Evolutionary conservation across 2,888 invertebrate genomes (phyloP), one percentile per base, ranked within the genome.

Genomic region (Ichneumoninae sp.): DNA sequence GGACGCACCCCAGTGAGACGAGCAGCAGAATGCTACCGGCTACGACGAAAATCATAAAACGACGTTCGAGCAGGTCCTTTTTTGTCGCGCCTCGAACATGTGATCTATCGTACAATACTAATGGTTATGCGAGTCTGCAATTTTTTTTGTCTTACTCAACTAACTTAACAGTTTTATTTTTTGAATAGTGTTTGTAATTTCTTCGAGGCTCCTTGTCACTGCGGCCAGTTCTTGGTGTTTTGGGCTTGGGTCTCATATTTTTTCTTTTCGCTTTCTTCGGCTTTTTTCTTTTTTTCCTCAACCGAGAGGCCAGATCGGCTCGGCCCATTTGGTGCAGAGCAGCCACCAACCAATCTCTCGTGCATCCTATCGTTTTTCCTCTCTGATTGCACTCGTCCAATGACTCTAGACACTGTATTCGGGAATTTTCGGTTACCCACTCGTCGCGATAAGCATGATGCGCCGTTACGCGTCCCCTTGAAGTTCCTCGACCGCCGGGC

Each of bases 311-410:
- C 33, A 85, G 54, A 83, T 86, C 85, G 33, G 74, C 70, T 52
- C 85, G 83, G 44, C 86, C 85, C 52, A 87, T 68, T 83, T 80
- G 79, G 6, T 68, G 83, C 26, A 83, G 68, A 7, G 66, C 47
- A 10, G 26, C 44, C 40, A 81, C 79, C 10, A 83, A 60, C 83
- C 82, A 73, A 16, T 82, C 81, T 78, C 60, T 82, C 30, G 87
- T 82, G 52, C 76, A 83, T 50, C 81, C 84, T 10, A 54, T 65
- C 8, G 63, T 77, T 30, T 22, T 69, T 13, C 81, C 81, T 10
- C 36, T 66, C 33, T 86, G 78, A 54, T 87, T 87, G 71, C 81
- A 85, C 68, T 87, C 86, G 50, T 69, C 40, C 19, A 87, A 63
- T 0, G 78, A 79, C 7, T 82, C 68, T 44, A 87, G 76, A 83